Conservation (phyloP, 2,797 vertebrate species). For the Cyclura pinguis region DNA sequence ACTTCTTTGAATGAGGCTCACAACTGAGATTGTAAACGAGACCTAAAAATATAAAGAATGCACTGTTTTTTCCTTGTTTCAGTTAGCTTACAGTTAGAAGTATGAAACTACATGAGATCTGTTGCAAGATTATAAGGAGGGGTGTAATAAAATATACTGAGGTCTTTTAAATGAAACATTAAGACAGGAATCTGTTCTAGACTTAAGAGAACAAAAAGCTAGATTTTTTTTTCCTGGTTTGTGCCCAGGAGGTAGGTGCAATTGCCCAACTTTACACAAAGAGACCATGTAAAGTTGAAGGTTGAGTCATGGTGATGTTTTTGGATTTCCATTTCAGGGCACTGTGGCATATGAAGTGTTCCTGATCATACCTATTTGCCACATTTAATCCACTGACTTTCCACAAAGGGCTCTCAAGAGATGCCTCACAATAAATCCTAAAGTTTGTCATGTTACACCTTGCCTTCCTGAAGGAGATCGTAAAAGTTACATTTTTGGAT, state of each 20-base stretch:
- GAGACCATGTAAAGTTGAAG: background rate
- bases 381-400: too few species aligned
- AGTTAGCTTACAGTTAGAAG: background rate
- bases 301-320: background rate
- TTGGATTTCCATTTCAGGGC: background rate
- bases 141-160: background rate
- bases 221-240: slow-evolving; percentile 9
- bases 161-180: background rate
- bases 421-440: background rate
- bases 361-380: background rate
- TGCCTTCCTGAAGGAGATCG: too few species aligned
- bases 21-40: too few species aligned
- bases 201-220: background rate
- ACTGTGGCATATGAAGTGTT: background rate
- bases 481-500: too few species aligned
- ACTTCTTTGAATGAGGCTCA: too few species aligned
- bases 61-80: background rate
- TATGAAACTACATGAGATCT: background rate
- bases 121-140: background rate
- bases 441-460: too few species aligned
- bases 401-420: background rate
- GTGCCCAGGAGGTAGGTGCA: background rate
- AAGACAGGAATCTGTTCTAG: background rate
- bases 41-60: too few species aligned
- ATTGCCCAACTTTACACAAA: background rate